Base-by-base conservation (phyloP, 2,113 vertebrate genomes). In the Oxyruncus cristatus region DNA sequence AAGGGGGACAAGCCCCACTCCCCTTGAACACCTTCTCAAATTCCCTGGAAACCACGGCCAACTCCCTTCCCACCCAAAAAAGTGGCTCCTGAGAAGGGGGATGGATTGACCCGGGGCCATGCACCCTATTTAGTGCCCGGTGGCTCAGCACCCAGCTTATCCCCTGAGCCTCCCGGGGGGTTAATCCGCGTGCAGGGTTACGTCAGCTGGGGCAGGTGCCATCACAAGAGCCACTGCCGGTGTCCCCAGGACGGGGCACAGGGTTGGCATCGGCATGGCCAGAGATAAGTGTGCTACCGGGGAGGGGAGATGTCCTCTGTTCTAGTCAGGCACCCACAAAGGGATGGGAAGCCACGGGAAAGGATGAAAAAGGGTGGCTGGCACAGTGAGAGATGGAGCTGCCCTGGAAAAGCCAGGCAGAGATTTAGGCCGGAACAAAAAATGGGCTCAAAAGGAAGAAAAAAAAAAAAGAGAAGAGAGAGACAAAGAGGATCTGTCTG, bases 131-230 rank as follows among this genome's bases (percentile, higher is more conserved):
- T 94, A 94, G 79, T 56, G 30, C 71, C 72, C 1, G 0, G 61
- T 84, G 66, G 75, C 90, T 94, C 95, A 95, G 92, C 68, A 89
- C 55, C 63, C 89, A 75, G 91, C 58, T 97, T 92, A 94, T 97
- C 89, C 75, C 32, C 68, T 79, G 70, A 88, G 84, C 86, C 85
- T 81, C 39, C 58, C 1, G 0, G 53, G 35, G 70, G 58, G 66
- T 86, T 95, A 96, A 95, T 94, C 94, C 30, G 2, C 1, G 1
- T 1, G 1, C 55, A 39, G 23, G 23, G 73, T 90, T 81, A 79
- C 2, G 2, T 95, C 93, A 95, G 41, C 46, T 4, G 16, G n/a
- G 81, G 55, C 75, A 70, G 78, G 82, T 90, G 91, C 85, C 56
- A 42, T 33, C 5, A 6, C 70, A 21, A 8, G 27, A 14, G 88